Percentiles rank a stretch among this genome's conserved stretches.
Evolutionary conservation across 1,140 invertebrate species (phyloP).

Genomic region (Halotydeus destructor): DNA sequence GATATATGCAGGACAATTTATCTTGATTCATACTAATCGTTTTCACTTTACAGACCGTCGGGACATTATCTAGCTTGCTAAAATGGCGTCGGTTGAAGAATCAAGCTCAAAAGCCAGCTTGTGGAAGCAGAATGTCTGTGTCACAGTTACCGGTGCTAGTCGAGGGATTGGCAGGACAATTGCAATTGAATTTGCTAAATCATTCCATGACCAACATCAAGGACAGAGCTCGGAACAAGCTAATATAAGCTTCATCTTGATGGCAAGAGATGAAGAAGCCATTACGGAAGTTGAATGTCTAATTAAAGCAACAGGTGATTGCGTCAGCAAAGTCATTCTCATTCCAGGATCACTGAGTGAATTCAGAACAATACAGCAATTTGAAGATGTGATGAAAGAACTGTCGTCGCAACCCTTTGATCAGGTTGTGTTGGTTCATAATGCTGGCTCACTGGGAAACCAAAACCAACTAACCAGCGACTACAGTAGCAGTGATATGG

Average conservation of each 20-base stretch:
- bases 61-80: too few species aligned
- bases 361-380: not conserved
- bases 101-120: too few species aligned
- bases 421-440: slow-evolving; percentile 56
- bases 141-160: slow-evolving; percentile 59
- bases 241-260: not conserved
- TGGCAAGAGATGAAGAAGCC: not conserved
- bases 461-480: slow-evolving; percentile 32
- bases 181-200: slow-evolving; percentile 40
- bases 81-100: too few species aligned
- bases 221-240: not conserved
- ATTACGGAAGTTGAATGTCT: not conserved
- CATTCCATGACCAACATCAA: not conserved
- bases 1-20: too few species aligned
- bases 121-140: not conserved
- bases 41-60: too few species aligned
- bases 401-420: slow-evolving; percentile 30
- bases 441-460: slow-evolving; percentile 68
- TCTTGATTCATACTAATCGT: too few species aligned
- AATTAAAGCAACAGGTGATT: not conserved
- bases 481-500: slow-evolving; percentile 28
- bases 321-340: not conserved
- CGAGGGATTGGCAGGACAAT: slow-evolving; percentile 62
- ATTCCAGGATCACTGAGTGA: not conserved
- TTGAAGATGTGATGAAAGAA: not conserved